phyloP scores from a whole-genome alignment of 2,888 invertebrate genomes.

The Macrosiphum euphorbiae region DNA sequence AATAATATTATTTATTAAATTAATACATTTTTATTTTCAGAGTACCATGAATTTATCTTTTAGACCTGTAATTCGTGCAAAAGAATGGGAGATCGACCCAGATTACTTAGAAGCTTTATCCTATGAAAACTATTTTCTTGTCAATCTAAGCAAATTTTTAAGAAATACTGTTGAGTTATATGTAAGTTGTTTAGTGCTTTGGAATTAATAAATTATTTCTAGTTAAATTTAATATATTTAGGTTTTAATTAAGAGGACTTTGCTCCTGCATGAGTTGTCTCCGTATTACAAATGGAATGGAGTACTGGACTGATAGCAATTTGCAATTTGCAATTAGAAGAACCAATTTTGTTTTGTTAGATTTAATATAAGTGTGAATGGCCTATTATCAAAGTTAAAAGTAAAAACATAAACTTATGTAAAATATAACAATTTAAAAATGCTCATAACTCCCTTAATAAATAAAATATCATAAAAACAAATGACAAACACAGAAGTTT shows the following conservation, averaged over 20 bases:
- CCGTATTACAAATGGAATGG: not conserved
- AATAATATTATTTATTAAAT: not conserved
- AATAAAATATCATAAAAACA: not conserved
- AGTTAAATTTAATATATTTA: not conserved
- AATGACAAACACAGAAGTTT: not conserved
- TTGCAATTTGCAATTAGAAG: not conserved
- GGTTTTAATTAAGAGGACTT: not conserved
- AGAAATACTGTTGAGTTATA: slow-evolving; percentile 33
- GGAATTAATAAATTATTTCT: too few relatives aligned
- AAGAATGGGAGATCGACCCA: slow-evolving; percentile 59
- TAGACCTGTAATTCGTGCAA: not conserved
- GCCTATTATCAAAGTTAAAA: not conserved
- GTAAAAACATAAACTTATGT: not conserved
- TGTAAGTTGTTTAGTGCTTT: slow-evolving; percentile 20
- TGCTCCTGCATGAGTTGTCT: not conserved
- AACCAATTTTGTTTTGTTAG: not conserved
- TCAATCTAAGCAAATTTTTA: slow-evolving; percentile 35
- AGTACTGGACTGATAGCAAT: not conserved
- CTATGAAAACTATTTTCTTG: slow-evolving; percentile 54
- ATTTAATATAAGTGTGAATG: not conserved
- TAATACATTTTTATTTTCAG: slow-evolving; percentile 7
- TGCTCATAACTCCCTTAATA: not conserved
- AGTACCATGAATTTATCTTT: not conserved
- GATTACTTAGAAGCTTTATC: slow-evolving; percentile 36
- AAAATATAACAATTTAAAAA: not conserved